A percentile compares a stretch with the other conserved stretches of the same genome.
phyloP scores from a whole-genome alignment of 2,113 vertebrate genomes.

The Cromileptes altivelis region DNA sequence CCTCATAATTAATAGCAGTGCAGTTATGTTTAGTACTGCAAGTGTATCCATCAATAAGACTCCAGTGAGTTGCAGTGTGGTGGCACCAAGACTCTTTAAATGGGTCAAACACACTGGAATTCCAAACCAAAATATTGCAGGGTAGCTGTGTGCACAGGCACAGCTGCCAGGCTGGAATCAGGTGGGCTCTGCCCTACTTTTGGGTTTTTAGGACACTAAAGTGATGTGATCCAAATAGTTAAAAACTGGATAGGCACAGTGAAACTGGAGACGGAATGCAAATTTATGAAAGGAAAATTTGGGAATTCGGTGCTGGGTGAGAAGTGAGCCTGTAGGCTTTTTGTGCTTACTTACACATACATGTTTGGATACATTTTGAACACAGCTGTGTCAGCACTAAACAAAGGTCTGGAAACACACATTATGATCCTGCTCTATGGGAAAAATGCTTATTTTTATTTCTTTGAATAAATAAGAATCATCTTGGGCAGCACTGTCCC shows the following conservation, averaged over 20 bases:
- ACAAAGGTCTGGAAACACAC: too few relatives aligned
- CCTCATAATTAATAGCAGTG: background rate
- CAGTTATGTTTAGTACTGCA: background rate
- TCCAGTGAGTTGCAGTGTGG: background rate
- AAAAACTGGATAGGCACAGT: background rate
- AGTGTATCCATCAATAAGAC: background rate
- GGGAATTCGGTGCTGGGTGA: background rate
- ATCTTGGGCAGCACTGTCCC: too few relatives aligned
- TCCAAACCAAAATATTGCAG: background rate
- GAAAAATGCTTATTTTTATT: too few relatives aligned
- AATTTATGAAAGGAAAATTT: background rate
- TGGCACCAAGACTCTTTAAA: constrained; percentile 4
- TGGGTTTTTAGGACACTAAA: background rate
- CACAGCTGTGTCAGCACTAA: too few relatives aligned
- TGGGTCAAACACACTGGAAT: constrained; percentile 13
- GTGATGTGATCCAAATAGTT: background rate
- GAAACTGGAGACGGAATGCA: background rate
- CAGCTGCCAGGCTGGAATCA: background rate
- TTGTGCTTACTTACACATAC: background rate
- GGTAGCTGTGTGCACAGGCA: background rate
- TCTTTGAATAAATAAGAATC: too few relatives aligned
- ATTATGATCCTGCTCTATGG: too few relatives aligned
- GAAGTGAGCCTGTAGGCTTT: background rate
- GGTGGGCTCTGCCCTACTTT: constrained; percentile 1
- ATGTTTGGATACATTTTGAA: too few relatives aligned